Conservation (phyloP, 2,113 vertebrate species). For the Xiphophorus couchianus region DNA sequence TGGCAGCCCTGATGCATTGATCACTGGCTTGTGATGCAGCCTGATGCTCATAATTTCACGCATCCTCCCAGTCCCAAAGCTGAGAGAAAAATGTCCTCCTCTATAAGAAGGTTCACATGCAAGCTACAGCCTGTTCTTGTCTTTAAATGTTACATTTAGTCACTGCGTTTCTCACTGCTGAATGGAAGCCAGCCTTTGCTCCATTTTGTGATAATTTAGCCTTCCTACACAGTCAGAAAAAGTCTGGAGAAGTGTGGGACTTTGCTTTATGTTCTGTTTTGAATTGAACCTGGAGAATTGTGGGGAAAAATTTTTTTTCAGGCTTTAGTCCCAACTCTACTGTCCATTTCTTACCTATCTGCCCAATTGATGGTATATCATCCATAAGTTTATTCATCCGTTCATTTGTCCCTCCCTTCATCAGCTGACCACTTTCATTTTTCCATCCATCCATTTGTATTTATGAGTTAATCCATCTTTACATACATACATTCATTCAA, state of each 20-base stretch:
- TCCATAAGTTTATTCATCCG: no score
- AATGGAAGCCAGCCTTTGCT: not conserved
- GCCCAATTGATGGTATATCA: no score
- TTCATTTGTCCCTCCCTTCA: no score
- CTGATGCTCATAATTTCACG: slow-evolving; percentile 47
- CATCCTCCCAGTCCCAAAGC: slow-evolving; percentile 29
- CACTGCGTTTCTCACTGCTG: not conserved
- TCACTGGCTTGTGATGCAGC: slow-evolving; percentile 45
- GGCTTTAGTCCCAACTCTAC: no score
- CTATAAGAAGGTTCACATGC: slow-evolving; percentile 42
- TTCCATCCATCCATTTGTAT: not conserved
- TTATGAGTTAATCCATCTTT: no score
- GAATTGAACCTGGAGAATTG: no score
- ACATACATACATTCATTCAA: not conserved
- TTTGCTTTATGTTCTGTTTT: no score
- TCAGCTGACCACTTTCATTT: not conserved
- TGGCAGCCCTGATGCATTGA: slow-evolving; percentile 44
- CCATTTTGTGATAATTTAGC: no score
- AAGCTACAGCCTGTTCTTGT: not conserved
- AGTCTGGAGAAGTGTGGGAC: no score
- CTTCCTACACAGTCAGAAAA: no score
- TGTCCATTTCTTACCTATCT: no score
- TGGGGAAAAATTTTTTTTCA: no score
- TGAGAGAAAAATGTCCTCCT: slow-evolving; percentile 22
- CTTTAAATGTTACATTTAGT: not conserved